Base-by-base conservation (phyloP, 1,140 invertebrate genomes). In the Lordiphosa stackelbergi region DNA sequence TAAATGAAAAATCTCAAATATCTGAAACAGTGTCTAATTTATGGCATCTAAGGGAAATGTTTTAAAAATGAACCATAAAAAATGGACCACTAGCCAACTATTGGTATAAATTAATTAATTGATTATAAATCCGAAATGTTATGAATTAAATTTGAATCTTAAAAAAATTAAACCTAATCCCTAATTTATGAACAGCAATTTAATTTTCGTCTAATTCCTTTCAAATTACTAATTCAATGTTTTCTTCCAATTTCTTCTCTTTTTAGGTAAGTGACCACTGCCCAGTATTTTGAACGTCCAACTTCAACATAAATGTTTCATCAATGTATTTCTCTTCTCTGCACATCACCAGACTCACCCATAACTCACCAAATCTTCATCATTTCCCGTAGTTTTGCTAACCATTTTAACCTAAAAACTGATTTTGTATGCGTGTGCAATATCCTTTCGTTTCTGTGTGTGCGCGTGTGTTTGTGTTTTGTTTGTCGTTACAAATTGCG, bases 401-500 rank as follows among this genome's bases (percentile, higher is more conserved):
- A 42, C 57, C 43, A 73, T 41, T 52, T 40, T 53, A 35, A 56
- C 41, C 37, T 41, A 31, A 37, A 59, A 53, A 36, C 47, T 48
- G 36, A 41, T 52, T 54, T 53, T 31, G 35, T 46, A 51, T 64
- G 12, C 5, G 36, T 47, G 8, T 52, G 19, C 37, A 10, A 24
- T 45, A 10, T 38, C n/a, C 8, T 1, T 22, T 55, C 53, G 13
- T 5, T 5, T 55, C 13, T 61, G 54, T 54, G 52, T 47, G 8
- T 55, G 35, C 53, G 53, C 53, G 51, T 45, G 38, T 53, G 12
- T 36, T 36, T 58, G 41, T 43, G 24, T 19, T 45, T 37, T 58
- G 56, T 49, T 69, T 79, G 62, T 75, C 54, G 66, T 68, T 63
- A 68, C 75, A 74, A 74, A 81, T 68, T 79, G 66, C 58, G 75